Evolutionary conservation across 2,888 invertebrate genomes (phyloP), one percentile per base, ranked within the genome.

Genomic region (Mythimna lalbum): DNA sequence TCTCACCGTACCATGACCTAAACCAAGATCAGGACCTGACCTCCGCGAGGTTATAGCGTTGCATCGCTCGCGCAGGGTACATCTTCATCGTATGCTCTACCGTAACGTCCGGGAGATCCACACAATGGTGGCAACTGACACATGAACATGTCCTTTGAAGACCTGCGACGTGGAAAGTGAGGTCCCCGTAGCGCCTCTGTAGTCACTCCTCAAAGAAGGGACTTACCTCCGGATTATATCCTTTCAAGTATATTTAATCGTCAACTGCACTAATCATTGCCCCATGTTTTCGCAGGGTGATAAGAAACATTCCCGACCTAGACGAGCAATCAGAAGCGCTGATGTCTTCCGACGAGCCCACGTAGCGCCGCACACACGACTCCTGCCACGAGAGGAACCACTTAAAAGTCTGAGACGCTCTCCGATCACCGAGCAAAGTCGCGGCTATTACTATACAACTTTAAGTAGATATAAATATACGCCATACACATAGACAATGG

Each of bases 291-390:
- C 73, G 47, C 92, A 95, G 95, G 66, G 89, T 91, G 56, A 92
- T 95, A 89, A 86, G 95, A 85, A 95, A 93, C 86, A 94, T 97
- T 78, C 95, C 96, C 39, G 97, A 97, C 75, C 75, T 96, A 63
- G 97, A 97, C 84, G 97, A 97, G 84, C 97, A 97, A 82, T 96
- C 97, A 36, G 97, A 97, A 89, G 97, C 97, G 59, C 91, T 97
- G 68, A 97, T 97, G 92, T 94, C 95, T 6, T 90, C 95, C 0
- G 95, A 95, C 62, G 95, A 96, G 80, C 94, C 92, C 80, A 96
- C 95, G 93, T 96, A 96, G 91, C 93, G 83, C 60, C 76, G 71
- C 83, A 79, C 60, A 69, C 69, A 52, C 70, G 47, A 60, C 72
- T 75, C 78, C 72, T 86, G 79, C 76, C 63, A 67, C 81, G 74